phyloP scores from a whole-genome alignment of 37 sponge, comb jelly and placozoan species.

The Eunapius fragilis region DNA sequence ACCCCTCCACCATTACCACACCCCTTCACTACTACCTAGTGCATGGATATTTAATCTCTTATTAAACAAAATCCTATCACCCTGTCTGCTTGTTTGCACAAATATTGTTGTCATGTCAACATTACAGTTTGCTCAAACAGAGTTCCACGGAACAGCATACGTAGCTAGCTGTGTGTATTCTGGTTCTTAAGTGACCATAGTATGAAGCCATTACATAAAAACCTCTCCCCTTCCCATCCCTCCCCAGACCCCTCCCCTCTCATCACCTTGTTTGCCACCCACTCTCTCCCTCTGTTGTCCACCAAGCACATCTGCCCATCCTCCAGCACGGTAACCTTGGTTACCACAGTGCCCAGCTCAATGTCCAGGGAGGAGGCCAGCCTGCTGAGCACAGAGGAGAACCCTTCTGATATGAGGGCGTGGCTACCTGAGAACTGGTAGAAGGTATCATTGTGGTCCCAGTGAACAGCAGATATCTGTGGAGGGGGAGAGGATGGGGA shows the following conservation, averaged over 20 bases:
- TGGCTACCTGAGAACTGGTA: conserved; percentile 88
- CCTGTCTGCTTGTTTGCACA: too few species aligned
- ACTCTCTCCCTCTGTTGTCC: conserved; percentile 15
- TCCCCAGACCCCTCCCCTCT: not conserved
- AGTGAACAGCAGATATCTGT: conserved; percentile 84
- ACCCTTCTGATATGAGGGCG: conserved; percentile 76
- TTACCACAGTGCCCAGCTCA: conserved; percentile 53
- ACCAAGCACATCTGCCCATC: not conserved
- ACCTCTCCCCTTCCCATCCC: not conserved
- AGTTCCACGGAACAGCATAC: too few species aligned
- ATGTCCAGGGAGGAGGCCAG: conserved; percentile 60
- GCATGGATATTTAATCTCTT: too few species aligned
- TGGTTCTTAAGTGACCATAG: too few species aligned
- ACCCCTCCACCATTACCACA: not conserved
- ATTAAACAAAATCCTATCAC: too few species aligned
- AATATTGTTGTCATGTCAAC: too few species aligned
- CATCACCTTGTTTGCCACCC: conserved; percentile 39
- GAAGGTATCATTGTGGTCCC: conserved; percentile 91
- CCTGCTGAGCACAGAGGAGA: conserved; percentile 26
- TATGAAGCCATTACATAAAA: too few species aligned
- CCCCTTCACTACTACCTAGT: too few species aligned
- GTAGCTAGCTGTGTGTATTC: too few species aligned
- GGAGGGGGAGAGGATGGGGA: not conserved
- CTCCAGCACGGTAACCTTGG: conserved; percentile 20
- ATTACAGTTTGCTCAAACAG: too few species aligned